Conservation (phyloP, 2,888 invertebrate species). For the Aporophyla nigra region DNA sequence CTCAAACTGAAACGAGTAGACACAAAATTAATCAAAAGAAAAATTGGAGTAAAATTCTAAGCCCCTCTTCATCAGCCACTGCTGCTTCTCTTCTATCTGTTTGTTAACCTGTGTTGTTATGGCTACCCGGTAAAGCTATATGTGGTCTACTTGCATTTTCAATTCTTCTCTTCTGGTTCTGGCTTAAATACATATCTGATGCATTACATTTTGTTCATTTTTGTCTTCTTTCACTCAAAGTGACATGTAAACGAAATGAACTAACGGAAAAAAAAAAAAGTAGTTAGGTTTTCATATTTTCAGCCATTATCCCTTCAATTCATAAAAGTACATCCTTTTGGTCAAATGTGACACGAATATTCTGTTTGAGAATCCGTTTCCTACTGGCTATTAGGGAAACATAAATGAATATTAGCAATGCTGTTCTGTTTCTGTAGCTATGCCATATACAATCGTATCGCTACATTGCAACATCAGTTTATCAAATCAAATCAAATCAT, state of each 20-base stretch:
- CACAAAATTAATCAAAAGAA: background rate
- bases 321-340: conserved; percentile 22
- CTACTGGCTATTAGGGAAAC: conserved; percentile 10
- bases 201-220: too few relatives aligned
- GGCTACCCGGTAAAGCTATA: too few relatives aligned
- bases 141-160: too few relatives aligned
- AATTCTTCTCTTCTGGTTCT: too few relatives aligned
- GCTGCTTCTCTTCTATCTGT: background rate
- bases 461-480: background rate
- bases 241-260: too few relatives aligned
- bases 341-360: conserved; percentile 36
- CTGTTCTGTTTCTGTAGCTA: background rate
- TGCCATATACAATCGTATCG: background rate
- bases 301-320: too few relatives aligned
- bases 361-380: conserved; percentile 14
- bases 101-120: too few relatives aligned
- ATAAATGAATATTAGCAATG: background rate
- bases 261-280: too few relatives aligned
- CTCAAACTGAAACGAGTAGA: background rate
- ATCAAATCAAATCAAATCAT: too few relatives aligned
- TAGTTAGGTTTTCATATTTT: too few relatives aligned
- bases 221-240: too few relatives aligned
- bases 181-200: too few relatives aligned
- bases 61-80: conserved; percentile 46
- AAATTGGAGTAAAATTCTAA: conserved; percentile 25